Evolutionary conservation across 2,888 invertebrate genomes (phyloP), one percentile per base, ranked within the genome.

Genomic region (Xanthia togata): DNA sequence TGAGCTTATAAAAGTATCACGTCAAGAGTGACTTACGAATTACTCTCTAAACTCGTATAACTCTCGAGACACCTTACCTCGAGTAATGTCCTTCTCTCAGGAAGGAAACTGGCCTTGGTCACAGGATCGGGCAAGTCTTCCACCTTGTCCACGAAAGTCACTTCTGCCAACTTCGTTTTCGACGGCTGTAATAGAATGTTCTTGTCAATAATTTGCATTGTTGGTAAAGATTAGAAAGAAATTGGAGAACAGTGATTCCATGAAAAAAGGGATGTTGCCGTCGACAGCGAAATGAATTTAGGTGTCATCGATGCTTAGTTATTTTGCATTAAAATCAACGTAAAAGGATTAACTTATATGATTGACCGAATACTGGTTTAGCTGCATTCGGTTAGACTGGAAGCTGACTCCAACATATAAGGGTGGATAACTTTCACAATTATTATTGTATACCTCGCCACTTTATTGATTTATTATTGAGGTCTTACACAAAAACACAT

Each of bases 101-200:
- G 96, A 59, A 96, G 85, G 78, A 82, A 91, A 23, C 68, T 82
- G 0, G 89, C 90, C 2, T 92, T 76, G 1, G 95, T 79, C 0
- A 95, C 94, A 2, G 96, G 95, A 63, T 96, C 95, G 0, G 96
- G 94, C 5, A 96, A 86, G 70, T 96, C 96, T 84, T 96, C 96
- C 0, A 93, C 84, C 5, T 93, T 91, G 70, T 96, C 96, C 0
- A 84, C 53, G 89, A 96, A 96, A 1, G 96, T 94, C 73, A 96
- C 95, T 83, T 96, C 96, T 0, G 95, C 96, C 64, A 96, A 84
- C 81, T 94, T 93, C 1, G 93, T 94, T 86, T 92, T 92, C 0
- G 96, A 96, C 0, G 96, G 96, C 96, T 96, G 84, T 9, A 74
- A 74, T 23, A n/a, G 4, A 47, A 60, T 11, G 12, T 26, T 0